Base-by-base conservation (phyloP, 2,888 invertebrate species). In the Drosophila eohydei region DNA sequence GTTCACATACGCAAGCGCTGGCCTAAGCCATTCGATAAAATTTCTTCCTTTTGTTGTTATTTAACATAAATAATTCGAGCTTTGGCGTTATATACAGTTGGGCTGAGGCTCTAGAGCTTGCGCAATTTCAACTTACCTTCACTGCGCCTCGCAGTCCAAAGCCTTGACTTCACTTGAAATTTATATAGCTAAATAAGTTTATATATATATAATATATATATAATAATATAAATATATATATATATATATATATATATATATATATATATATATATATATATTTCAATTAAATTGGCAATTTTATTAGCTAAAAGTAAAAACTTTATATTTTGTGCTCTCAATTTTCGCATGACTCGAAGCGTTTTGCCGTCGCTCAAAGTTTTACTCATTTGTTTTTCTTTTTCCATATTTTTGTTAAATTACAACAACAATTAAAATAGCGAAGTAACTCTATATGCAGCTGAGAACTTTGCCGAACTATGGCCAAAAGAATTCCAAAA, bases 51-150 rank as follows among this genome's bases (percentile, higher is more conserved):
- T 9, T 30, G 0, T 2, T n/a, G 2, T 30, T 28, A 9, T 48
- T 48, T n/a, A 30, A 30, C 30, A 30, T 30, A 9, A 48, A 30
- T 48, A n/a, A 48, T 8, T 48, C 9, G 48, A 48, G 46, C 46
- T 4, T 16, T 1, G 4, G 11, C 36, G 4, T 9, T 14, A 0
- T 14, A 14, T 0, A 14, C 38, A 38, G 5, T 5, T 38, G 38
- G 11, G 5, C 4, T 4, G 21, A 38, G 38, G 21, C 21, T 21
- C 21, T 7, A 1, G n/a, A 40, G 38, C 38, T 12, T 21, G 21
- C 21, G 21, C 21, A 21, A 21, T 21, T 21, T 21, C 21, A 21
- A 21, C 21, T 21, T 21, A 1, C 21, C 21, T 21, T 1, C 21
- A 21, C 21, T 21, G 21, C 1, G 21, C 21, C 21, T 21, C 21